A percentile compares a stretch with the other conserved stretches of the same genome.
These are phyloP conservation scores for Tichodroma muraria DNA, from an alignment of 2,113 vertebrate genomes.

Conservation along the genomic window DNA sequence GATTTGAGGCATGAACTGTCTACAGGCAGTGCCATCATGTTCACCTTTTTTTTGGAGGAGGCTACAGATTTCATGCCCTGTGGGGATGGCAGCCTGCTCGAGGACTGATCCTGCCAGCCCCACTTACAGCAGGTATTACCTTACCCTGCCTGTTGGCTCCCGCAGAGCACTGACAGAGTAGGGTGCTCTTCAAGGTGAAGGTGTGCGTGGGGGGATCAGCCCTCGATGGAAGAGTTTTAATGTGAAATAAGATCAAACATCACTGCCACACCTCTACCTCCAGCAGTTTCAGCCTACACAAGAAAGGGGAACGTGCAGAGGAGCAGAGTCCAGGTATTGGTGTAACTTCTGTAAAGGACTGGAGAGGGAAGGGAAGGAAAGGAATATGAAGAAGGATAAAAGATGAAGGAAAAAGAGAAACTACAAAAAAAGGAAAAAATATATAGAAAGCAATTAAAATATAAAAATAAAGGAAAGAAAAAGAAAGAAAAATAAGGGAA, in stretches of 20 bases:
- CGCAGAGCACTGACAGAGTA: neutral
- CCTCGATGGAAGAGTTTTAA: neutral
- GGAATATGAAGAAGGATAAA: no score
- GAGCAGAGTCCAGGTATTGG: neutral
- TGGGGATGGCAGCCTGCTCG: neutral
- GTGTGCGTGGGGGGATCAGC: constrained; percentile 34
- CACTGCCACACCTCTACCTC: constrained; percentile 31
- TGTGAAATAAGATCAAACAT: constrained; percentile 47
- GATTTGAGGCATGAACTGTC: neutral
- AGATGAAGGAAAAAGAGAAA: no score
- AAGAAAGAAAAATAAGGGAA: neutral
- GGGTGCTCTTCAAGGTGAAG: constrained; percentile 37
- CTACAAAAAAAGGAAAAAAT: fast-evolving
- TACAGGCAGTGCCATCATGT: neutral
- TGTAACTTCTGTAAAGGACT: neutral
- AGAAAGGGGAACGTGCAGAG: constrained; percentile 13
- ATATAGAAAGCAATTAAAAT: neutral
- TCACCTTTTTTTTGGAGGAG: constrained; percentile 16
- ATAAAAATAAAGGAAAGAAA: neutral
- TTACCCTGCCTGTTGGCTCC: constrained; percentile 4
- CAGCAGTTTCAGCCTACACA: constrained; percentile 35
- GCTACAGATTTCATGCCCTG: neutral
- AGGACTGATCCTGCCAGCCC: neutral
- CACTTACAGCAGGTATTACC: neutral
- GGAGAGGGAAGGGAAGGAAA: neutral